A percentile compares a stretch with the other conserved stretches of the same genome.
Evolutionary conservation across 2,113 vertebrate species (phyloP).

Genomic region (Limanda limanda): DNA sequence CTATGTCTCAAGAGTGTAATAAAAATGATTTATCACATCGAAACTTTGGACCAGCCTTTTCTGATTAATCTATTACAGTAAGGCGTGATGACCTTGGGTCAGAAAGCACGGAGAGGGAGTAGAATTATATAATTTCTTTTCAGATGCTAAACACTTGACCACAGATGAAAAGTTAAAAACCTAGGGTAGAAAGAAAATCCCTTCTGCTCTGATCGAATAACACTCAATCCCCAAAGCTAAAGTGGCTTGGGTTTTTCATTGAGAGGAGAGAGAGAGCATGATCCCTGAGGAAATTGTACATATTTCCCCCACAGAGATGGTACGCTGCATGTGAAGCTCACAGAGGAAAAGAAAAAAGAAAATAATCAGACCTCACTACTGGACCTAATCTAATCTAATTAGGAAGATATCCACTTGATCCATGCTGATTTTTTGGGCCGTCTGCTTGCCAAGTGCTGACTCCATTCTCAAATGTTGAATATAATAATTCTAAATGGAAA

Average conservation of each 20-base stretch:
- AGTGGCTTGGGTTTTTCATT: slow-evolving; percentile 12
- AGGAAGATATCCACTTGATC: slow-evolving; percentile 51
- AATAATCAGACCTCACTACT: slow-evolving; percentile 32
- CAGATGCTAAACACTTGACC: slow-evolving; percentile 20
- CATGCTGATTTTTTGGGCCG: slow-evolving; percentile 30
- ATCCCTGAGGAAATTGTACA: slow-evolving; percentile 40
- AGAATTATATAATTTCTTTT: slow-evolving; percentile 5
- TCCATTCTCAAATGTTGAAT: slow-evolving; percentile 28
- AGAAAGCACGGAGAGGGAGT: slow-evolving; percentile 9
- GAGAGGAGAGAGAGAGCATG: slow-evolving; percentile 3
- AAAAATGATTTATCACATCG: slow-evolving; percentile 16
- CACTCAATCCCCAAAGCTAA: slow-evolving; percentile 10
- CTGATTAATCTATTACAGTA: slow-evolving; percentile 1
- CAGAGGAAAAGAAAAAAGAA: slow-evolving; percentile 20
- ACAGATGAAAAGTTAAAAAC: slow-evolving; percentile 3
- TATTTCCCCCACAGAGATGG: slow-evolving; percentile 21
- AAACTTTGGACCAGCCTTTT: slow-evolving; percentile 2
- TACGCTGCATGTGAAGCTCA: slow-evolving; percentile 16
- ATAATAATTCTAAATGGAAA: slow-evolving; percentile 37
- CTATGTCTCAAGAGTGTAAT: background rate
- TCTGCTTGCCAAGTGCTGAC: slow-evolving; percentile 37
- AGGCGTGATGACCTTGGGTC: slow-evolving; percentile 4
- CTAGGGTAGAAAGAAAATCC: background rate
- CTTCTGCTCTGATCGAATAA: slow-evolving; percentile 7
- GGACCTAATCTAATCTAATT: slow-evolving; percentile 56